Base-by-base conservation (phyloP, 2,888 invertebrate species). In the Spialia ferax region DNA sequence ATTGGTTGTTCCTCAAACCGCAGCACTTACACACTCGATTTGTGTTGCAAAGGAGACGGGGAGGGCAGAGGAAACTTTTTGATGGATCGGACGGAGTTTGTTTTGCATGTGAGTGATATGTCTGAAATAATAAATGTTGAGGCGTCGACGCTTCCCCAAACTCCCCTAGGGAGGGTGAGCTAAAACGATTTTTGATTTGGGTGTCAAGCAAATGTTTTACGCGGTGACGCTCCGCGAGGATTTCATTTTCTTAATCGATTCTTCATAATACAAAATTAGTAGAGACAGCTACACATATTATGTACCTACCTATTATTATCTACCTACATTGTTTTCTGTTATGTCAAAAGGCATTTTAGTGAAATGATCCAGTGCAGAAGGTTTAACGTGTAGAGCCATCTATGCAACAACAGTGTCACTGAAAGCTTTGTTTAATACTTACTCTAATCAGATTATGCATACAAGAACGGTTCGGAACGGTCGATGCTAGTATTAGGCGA, bases 21-120 rank as follows among this genome's bases (percentile, higher is more conserved):
- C 86, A 83, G 81, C 85, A 92, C 91, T 93, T 92, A 92, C 89
- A 93, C 93, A 93, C 86, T 89, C 91, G 92, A 93, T 91, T 93
- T 91, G 91, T 89, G 88, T 86, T 82, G 73, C 69, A 71, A 71
- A 71, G 74, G 72, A 69, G 76, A 78, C 80, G 79, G 76, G 77
- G 66, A 60, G 66, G 60, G 42, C 59, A 74, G 71, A 71, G 79
- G 74, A 89, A 93, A 93, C 91, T 93, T 93, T 91, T 89, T 93
- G 93, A 93, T 93, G 92, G 93, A 93, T 93, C 91, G 91, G 92
- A 91, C 89, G 81, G 89, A 93, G 93, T 93, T 93, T 93, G 93
- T 92, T 93, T 93, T 93, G 93, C 93, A 93, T 93, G 93, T 90
- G 93, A 93, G 93, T 93, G 93, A 93, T 93, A 93, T 91, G 93